Evolutionary conservation across 2,113 vertebrate species (phyloP), one percentile per base, ranked within the genome.

Genomic region (Jacana jacana): DNA sequence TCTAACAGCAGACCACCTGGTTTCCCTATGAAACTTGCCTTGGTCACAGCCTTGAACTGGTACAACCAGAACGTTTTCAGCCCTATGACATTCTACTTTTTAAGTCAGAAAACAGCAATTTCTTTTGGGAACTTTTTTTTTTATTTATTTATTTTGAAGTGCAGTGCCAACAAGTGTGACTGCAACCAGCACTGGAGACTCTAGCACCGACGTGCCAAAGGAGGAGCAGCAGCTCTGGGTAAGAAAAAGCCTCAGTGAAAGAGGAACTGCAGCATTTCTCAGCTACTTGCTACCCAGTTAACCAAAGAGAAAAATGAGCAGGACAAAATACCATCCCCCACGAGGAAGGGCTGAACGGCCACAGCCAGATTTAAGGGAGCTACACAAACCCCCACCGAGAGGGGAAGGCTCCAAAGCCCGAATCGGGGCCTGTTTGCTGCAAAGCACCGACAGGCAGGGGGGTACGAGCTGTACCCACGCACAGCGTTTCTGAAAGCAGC

Each of bases 391-490:
- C n/a, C n/a, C n/a, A n/a, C n/a, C n/a, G n/a, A n/a, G n/a, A n/a
- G n/a, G n/a, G n/a, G n/a, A n/a, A n/a, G n/a, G n/a, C n/a, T 4
- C 3, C 18, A 2, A 68, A 75, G 16, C 4, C 33, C 6, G 20
- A 51, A 33, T 6, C 44, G 2, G 1, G 5, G 3, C 1, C 1
- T 6, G 2, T 7, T 13, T 35, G 3, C 51, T 15, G 42, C 6
- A 7, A 35, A 31, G 30, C 16, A 27, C 3, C 30, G 9, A 3
- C 1, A 16, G 2, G 17, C 0, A 10, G 4, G 10, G 2, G 2
- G 3, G 7, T 4, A 18, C 0, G 7, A 78, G 33, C 27, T 13
- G 4, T 3, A 39, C 0, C 1, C 55, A 60, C 1, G 2, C 1
- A 6, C 0, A 7, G 0, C 0, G 15, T 4, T 75, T 24, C 49